phyloP scores from a whole-genome alignment of 2,113 vertebrate species.

The Clarias macrocephalus region DNA sequence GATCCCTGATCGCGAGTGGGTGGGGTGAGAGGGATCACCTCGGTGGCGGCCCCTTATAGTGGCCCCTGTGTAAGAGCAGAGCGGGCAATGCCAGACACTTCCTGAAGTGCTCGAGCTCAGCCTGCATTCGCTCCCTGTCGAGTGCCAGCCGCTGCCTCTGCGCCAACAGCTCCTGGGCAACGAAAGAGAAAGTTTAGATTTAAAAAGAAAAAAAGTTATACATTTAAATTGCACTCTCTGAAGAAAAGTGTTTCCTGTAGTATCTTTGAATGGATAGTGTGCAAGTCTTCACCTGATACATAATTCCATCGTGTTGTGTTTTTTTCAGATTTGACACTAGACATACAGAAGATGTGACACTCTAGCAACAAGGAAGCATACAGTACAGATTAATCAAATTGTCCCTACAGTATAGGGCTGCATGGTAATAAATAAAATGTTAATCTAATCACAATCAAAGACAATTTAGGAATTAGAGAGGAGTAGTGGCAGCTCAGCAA shows the following conservation, averaged over 20 bases:
- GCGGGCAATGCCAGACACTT: conserved; percentile 96
- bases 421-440: not conserved
- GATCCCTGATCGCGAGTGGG: not conserved
- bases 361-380: not conserved
- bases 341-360: not conserved
- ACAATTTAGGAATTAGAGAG: not conserved
- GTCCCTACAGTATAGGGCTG: not conserved
- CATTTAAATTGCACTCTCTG: not conserved
- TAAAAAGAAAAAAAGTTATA: not conserved
- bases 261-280: not conserved
- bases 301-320: not conserved
- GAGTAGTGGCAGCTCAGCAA: too few species aligned
- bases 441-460: not conserved
- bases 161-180: conserved; percentile 83
- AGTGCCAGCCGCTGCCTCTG: conserved; percentile 94
- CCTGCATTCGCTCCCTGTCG: conserved; percentile 92
- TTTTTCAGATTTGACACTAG: not conserved
- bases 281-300: not conserved
- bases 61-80: conserved; percentile 86
- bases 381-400: not conserved
- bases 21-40: conserved; percentile 76
- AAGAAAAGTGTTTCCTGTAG: not conserved
- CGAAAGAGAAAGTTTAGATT: not conserved
- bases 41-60: conserved; percentile 92
- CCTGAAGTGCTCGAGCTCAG: conserved; percentile 96